Base-by-base conservation (phyloP, 2,797 vertebrate species). In the Clamator glandarius region DNA sequence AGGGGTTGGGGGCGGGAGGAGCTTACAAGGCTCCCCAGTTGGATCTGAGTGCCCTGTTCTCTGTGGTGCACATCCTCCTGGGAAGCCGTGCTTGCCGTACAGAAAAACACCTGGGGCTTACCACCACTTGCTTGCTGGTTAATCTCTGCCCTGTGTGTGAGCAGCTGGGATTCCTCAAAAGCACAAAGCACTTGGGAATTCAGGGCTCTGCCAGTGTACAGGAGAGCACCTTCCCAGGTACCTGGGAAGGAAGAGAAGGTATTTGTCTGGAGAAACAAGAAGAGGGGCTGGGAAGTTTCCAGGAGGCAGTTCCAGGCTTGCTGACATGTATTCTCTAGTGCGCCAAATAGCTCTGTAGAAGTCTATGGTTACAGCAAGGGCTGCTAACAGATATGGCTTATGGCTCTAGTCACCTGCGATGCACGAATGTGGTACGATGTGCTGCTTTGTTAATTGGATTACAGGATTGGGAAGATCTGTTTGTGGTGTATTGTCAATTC, bases 341-440 rank as follows among this genome's bases (percentile, higher is more conserved):
- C 94, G 95, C 95, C 95, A 97, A 97, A 95, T 84, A 82, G 77
- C 89, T 91, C 64, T 92, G 85, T 82, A 86, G 90, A 67, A 89
- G 84, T 61, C 81, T 91, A 11, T 81, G 85, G 83, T 24, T 93
- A 85, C 68, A 74, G 91, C 62, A 84, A 64, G 51, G 74, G 74
- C 91, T 96, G 96, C 92, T 96, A 97, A 97, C 93, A 97, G 96
- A 97, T 63, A 36, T 97, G 84, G 88, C 97, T 97, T 64, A 62
- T 96, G 95, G 97, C 96, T 94, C 86, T 94, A 25, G 94, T 94
- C 79, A 96, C 84, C 91, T 97, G 93, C 6, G 5, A 61, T 35
- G 20, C 84, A 61, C 64, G 66, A 89, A 61, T 5, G 61, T 66
- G 67, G 62, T 88, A 72, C 9, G 21, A 93, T 33, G 78, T 87